A percentile compares a stretch with the other conserved stretches of the same genome.
Conservation (phyloP, 2,888 invertebrate species). For the Caenorhabditis virilis region DNA sequence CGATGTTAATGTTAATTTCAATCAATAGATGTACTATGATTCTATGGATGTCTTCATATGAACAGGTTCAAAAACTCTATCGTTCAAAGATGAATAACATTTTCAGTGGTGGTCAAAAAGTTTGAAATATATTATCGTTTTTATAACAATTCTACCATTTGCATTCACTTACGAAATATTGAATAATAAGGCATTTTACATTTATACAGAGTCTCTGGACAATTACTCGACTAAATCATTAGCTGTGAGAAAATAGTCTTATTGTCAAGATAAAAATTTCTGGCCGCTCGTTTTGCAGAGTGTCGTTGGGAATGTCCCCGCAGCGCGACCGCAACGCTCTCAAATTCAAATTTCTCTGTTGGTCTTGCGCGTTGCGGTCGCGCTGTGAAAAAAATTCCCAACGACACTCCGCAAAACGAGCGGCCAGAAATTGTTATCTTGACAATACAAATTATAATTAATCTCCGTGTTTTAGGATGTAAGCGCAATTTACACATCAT, state of each 20-base stretch:
- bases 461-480: too few species aligned
- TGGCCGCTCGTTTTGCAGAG: neutral
- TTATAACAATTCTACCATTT: constrained; percentile 6
- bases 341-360: neutral
- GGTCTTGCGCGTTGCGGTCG: neutral
- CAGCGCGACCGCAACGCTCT: neutral
- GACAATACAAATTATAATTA: too few species aligned
- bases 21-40: constrained; percentile 25
- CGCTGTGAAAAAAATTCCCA: too few species aligned
- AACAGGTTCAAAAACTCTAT: too few species aligned
- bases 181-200: constrained; percentile 10
- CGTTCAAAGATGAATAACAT: too few species aligned
- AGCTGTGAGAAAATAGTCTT: constrained; percentile 8
- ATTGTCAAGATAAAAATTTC: neutral
- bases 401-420: too few species aligned
- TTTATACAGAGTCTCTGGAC: constrained; percentile 15
- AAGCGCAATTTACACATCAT: neutral
- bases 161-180: constrained; percentile 11
- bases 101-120: constrained; percentile 9
- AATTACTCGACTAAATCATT: constrained; percentile 7
- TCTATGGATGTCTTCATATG: too few species aligned
- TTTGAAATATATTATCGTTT: constrained; percentile 1
- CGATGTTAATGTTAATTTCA: constrained; percentile 22
- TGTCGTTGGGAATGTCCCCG: too few species aligned
- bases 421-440: too few species aligned